Conservation (phyloP, 2,797 vertebrate species). For the Heteromormyrus szaboi region DNA sequence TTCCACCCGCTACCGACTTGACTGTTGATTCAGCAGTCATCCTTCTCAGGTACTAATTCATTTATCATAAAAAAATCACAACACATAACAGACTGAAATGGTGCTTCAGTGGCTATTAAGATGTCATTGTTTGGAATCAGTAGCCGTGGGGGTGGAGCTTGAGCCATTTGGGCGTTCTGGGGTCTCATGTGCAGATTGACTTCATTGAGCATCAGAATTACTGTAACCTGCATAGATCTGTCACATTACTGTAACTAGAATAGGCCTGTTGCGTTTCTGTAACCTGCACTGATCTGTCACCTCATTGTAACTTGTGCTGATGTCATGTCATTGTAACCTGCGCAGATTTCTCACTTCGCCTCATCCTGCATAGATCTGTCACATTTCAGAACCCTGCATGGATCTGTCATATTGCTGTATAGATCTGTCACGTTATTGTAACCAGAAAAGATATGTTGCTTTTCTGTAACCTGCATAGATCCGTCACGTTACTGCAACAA, state of each 20-base stretch:
- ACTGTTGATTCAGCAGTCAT: not conserved
- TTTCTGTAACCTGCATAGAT: not conserved
- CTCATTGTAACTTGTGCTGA: not conserved
- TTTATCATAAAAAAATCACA: not conserved
- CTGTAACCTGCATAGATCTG: not conserved
- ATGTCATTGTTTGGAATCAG: not conserved
- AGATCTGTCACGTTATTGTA: not conserved
- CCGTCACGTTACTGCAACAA: not conserved
- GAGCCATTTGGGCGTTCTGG: not conserved
- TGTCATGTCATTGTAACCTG: not conserved
- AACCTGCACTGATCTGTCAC: not conserved
- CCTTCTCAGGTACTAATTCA: not conserved
- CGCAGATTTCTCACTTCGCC: not conserved
- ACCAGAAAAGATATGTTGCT: not conserved
- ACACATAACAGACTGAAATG: not conserved
- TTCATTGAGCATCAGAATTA: not conserved
- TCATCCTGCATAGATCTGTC: not conserved
- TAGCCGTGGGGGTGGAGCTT: not conserved
- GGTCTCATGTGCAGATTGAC: not conserved
- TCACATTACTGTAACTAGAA: not conserved
- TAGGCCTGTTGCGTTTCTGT: not conserved
- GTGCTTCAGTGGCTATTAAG: not conserved
- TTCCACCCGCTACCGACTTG: not conserved
- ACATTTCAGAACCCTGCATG: not conserved
- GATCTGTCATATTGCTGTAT: not conserved